Conservation (phyloP, 2,113 vertebrate species). For the Pluvialis apricaria region DNA sequence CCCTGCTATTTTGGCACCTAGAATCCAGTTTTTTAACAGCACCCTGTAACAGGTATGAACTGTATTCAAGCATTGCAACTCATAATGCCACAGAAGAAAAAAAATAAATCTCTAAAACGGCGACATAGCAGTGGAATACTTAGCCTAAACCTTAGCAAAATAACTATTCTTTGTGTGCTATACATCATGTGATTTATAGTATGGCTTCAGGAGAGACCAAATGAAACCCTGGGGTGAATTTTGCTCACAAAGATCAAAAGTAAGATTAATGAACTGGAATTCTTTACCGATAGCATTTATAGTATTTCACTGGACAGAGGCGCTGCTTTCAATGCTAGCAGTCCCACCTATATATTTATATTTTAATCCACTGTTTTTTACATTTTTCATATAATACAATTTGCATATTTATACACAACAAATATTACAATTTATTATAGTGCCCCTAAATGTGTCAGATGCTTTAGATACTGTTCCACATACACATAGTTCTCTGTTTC, state of each 20-base stretch:
- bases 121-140: neutral
- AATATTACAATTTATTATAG: neutral
- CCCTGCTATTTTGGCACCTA: neutral
- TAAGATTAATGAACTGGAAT: constrained; percentile 1
- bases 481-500: neutral
- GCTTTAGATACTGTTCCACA: neutral
- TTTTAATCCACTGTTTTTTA: neutral
- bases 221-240: neutral
- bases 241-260: neutral
- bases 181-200: constrained; percentile 6
- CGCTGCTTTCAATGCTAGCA: neutral
- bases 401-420: neutral
- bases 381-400: neutral
- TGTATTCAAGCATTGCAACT: neutral
- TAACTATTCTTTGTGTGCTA: neutral
- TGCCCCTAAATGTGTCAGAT: neutral
- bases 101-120: neutral
- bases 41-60: neutral
- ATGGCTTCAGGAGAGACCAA: neutral
- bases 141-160: neutral
- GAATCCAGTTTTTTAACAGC: neutral
- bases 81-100: neutral
- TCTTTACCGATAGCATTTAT: neutral
- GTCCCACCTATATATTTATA: neutral
- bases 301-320: neutral